Evolutionary conservation across 2,113 vertebrate species (phyloP), one percentile per base, ranked within the genome.

Genomic region (Brienomyrus longianalis): DNA sequence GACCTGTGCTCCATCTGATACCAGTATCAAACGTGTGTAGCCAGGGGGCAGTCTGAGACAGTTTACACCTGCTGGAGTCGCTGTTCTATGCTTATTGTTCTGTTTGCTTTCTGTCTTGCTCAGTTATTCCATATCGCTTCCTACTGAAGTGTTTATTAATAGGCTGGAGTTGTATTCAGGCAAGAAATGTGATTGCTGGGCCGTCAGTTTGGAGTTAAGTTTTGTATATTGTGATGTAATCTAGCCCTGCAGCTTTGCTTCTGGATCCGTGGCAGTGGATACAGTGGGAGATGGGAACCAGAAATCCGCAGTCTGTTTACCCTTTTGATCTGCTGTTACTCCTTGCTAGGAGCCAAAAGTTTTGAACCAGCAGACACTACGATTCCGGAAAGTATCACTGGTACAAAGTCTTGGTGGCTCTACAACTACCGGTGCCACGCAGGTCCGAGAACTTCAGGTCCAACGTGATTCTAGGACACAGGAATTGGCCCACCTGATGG

Each of bases 11-110:
- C 50, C 83, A 86, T 91, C 43, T 39, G 77, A 83, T 70, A 39
- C 19, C 35, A 89, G 89, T 86, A 39, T 89, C 27, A 74, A 15
- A 90, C 62, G 91, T 48, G 66, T 39, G 43, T 62, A 91, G 91
- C 70, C 91, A 23, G 23, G n/a, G 85, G 89, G 90, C 59, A 91
- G 51, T 89, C 66, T 86, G 35, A 87, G 31, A 35, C 2, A 31
- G 45, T 47, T 43, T 80, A 7, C 23, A 84, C 70, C 39, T 52
- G 56, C 85, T 56, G 87, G 45, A 87, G 47, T 88, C 50, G 39
- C 91, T 47, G 90, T 17, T 6, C 89, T 87, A 74, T 70, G 89
- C 21, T 13, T 84, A 48, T 3, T n/a, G 45, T 48, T 39, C 7
- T 84, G 45, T 45, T 84, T 84, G 39, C 45, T 43, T 84, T 23